A percentile compares a stretch with the other conserved stretches of the same genome.
Conservation (phyloP, 2,888 invertebrate genomes). For the Rhagonycha fulva region DNA sequence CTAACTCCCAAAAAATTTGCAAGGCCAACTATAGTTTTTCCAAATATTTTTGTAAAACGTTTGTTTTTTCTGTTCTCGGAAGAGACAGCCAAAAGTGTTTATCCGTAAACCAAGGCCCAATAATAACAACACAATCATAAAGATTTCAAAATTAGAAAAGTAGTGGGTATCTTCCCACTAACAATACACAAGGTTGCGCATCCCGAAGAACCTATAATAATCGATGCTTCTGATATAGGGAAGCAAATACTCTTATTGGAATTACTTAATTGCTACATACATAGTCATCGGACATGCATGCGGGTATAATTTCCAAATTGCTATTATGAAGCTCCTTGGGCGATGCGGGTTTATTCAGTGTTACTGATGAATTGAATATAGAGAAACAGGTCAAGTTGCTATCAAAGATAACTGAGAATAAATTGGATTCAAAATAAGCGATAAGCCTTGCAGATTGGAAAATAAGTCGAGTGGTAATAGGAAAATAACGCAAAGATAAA, state of each 20-base stretch:
- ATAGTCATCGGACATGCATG: background rate
- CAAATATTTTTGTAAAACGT: no score
- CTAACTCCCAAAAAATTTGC: no score
- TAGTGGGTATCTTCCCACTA: background rate
- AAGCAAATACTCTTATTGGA: background rate
- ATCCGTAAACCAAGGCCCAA: background rate
- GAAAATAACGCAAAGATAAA: slow-evolving; percentile 9
- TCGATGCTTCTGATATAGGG: background rate
- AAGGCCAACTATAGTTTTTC: no score
- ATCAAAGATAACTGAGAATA: background rate
- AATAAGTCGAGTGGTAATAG: background rate
- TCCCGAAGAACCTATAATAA: background rate
- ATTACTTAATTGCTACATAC: background rate
- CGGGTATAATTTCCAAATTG: background rate
- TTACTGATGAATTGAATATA: background rate
- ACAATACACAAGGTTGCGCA: background rate
- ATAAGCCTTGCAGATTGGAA: background rate
- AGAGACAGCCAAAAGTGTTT: background rate
- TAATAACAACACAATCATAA: background rate
- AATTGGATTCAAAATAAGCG: background rate
- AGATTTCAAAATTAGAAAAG: background rate
- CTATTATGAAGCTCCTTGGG: background rate
- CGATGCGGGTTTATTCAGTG: background rate
- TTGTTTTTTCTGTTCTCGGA: background rate
- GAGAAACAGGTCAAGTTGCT: background rate